Conservation (phyloP, 2,797 vertebrate genomes). For the Trematomus bernacchii region DNA sequence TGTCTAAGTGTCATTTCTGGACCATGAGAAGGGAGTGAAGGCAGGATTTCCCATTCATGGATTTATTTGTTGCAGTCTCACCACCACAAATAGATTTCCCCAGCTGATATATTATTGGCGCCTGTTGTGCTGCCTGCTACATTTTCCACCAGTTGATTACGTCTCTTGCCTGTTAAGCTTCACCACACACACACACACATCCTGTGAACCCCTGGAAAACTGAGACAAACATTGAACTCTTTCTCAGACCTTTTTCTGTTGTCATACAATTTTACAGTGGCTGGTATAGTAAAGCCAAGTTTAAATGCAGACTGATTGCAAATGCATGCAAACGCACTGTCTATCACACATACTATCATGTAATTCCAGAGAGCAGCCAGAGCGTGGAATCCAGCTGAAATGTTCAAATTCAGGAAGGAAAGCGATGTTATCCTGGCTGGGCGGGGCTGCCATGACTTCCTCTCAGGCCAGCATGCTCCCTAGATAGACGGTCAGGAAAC, state of each 20-base stretch:
- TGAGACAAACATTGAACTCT: constrained; percentile 6
- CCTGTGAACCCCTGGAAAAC: constrained; percentile 20
- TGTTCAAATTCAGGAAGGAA: constrained; percentile 82
- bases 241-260: background rate
- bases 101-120: constrained; percentile 55
- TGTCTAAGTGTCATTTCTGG: constrained; percentile 29
- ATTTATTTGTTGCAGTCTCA: constrained; percentile 56
- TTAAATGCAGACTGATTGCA: background rate
- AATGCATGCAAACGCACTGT: constrained; percentile 10
- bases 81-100: constrained; percentile 63
- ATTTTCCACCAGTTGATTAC: constrained; percentile 60
- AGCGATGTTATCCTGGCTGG: constrained; percentile 80
- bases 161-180: constrained; percentile 28
- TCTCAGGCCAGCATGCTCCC: constrained; percentile 70
- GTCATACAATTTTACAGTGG: background rate
- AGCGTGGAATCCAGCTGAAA: constrained; percentile 72
- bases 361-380: constrained; percentile 69
- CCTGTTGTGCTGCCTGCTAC: constrained; percentile 52
- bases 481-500: constrained; percentile 83
- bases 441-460: constrained; percentile 77
- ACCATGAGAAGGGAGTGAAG: constrained; percentile 35
- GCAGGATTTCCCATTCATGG: constrained; percentile 66
- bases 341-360: constrained; percentile 35
- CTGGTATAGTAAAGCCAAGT: background rate
- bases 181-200: constrained; percentile 44